Conservation (phyloP, 2,797 vertebrate species). For the Propithecus perrieri region DNA sequence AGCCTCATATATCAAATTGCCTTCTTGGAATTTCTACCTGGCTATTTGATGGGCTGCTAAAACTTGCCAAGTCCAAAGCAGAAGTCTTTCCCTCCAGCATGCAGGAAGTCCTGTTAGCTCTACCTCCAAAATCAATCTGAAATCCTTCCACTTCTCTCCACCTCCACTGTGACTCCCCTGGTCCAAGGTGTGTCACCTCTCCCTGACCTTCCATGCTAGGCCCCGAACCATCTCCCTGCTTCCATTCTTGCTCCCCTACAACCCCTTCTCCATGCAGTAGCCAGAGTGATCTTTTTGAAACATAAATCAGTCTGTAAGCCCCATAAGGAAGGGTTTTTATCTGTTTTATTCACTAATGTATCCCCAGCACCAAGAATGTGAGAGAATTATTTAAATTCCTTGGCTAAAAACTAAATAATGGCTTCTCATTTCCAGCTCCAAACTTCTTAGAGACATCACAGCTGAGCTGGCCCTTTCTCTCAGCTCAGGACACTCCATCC, state of each 20-base stretch:
- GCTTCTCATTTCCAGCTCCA: background rate
- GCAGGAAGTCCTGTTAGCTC: background rate
- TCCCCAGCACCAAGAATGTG: background rate
- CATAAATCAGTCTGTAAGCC: background rate
- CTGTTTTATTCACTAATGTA: background rate
- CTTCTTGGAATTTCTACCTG: background rate
- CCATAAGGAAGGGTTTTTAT: background rate
- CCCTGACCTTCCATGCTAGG: background rate
- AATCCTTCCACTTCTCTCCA: background rate
- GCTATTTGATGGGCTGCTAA: background rate
- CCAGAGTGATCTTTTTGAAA: background rate
- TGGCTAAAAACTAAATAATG: background rate
- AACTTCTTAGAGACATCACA: background rate
- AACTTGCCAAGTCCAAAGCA: background rate
- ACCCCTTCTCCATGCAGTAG: background rate
- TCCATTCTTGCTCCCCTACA: background rate
- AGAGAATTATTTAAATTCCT: background rate
- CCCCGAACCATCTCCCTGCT: background rate
- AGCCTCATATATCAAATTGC: background rate
- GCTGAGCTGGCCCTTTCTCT: background rate
- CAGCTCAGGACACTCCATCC: background rate
- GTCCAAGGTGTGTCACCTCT: background rate
- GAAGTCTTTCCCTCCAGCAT: background rate
- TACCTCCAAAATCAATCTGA: background rate
- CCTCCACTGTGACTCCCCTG: background rate